These are phyloP conservation scores for Tenualosa ilisha DNA, from an alignment of 2,797 vertebrate species.

Conservation along the genomic window DNA sequence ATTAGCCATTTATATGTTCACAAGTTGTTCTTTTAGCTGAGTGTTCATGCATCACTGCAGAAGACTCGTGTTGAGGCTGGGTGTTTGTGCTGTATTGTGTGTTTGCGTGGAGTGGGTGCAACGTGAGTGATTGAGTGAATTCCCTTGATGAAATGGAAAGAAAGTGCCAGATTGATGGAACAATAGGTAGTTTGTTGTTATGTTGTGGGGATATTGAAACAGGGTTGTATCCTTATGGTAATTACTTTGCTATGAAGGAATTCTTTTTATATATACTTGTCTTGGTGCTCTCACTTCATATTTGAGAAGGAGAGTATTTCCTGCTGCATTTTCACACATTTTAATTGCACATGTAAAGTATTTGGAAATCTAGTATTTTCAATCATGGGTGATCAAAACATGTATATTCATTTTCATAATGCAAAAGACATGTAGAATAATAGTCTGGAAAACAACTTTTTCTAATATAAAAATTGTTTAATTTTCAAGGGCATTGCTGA, in stretches of 20 bases:
- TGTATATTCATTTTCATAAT: slow-evolving; percentile 25
- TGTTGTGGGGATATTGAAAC: background rate
- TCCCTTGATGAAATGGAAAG: background rate
- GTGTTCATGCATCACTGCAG: background rate
- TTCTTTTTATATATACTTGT: background rate
- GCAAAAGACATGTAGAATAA: background rate
- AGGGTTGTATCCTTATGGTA: background rate
- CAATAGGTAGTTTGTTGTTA: background rate
- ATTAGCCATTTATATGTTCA: background rate
- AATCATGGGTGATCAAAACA: slow-evolving; percentile 27
- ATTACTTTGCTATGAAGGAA: background rate
- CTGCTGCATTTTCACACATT: slow-evolving; percentile 2
- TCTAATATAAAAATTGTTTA: slow-evolving; percentile 52
- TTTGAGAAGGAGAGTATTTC: background rate
- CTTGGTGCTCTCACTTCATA: slow-evolving; percentile 32
- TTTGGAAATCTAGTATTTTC: slow-evolving; percentile 32
- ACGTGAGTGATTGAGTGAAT: background rate
- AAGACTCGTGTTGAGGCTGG: background rate
- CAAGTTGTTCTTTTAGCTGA: background rate
- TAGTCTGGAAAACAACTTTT: slow-evolving; percentile 44
- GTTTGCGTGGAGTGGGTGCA: background rate
- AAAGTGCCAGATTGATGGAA: background rate
- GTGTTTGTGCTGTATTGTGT: background rate
- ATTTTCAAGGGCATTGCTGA: slow-evolving; percentile 42
- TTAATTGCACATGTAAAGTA: slow-evolving; percentile 48